These are phyloP conservation scores for Xestobium rufovillosum DNA, from an alignment of 2,888 invertebrate genomes.

Conservation along the genomic window DNA sequence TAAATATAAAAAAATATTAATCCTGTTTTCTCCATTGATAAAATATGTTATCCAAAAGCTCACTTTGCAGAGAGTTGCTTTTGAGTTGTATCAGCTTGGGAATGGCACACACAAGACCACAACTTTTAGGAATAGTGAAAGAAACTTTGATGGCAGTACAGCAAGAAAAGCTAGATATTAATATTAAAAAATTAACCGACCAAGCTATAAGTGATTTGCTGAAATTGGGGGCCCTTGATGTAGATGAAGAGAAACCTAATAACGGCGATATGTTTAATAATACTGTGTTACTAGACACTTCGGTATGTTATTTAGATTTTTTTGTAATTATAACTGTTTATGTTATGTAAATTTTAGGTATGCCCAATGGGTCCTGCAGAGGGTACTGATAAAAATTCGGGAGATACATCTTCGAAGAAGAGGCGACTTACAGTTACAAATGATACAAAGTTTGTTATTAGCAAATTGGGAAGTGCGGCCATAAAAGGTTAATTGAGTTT, in stretches of 20 bases:
- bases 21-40: neutral
- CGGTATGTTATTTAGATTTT: conserved; percentile 12
- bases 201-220: conserved; percentile 43
- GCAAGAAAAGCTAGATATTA: conserved; percentile 41
- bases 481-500: conserved; percentile 57
- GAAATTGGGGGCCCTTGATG: conserved; percentile 45
- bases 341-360: no score
- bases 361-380: neutral
- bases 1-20: no score
- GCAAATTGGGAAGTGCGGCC: conserved; percentile 68
- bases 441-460: conserved; percentile 44
- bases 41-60: conserved; percentile 2
- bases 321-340: neutral
- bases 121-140: conserved; percentile 49
- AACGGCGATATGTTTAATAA: conserved; percentile 22
- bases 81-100: conserved; percentile 62
- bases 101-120: conserved; percentile 49
- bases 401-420: no score
- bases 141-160: conserved; percentile 62
- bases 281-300: conserved; percentile 32
- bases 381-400: no score
- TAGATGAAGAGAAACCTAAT: conserved; percentile 17
- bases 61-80: conserved; percentile 48
- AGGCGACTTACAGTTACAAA: no score
- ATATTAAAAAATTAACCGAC: conserved; percentile 43